Evolutionary conservation across 2,797 vertebrate genomes (phyloP).

Genomic region (Vespertilio murinus): DNA sequence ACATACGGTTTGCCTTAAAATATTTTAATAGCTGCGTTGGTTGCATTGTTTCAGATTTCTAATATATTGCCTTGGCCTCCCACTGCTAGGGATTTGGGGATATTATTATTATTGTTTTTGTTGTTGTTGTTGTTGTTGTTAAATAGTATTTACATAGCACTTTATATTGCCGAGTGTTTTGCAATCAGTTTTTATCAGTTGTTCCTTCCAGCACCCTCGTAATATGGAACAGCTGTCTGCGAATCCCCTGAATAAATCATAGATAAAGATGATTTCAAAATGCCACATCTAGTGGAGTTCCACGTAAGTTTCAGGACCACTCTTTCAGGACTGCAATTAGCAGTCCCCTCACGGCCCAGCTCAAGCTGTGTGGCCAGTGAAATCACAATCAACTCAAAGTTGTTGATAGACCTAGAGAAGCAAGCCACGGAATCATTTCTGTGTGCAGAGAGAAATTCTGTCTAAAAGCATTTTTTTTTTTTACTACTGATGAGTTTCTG

Average conservation of each 20-base stretch:
- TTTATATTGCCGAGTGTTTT: slow-evolving; percentile 39
- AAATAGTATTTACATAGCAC: slow-evolving; percentile 20
- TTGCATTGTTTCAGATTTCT: slow-evolving; percentile 18
- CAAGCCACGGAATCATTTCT: slow-evolving; percentile 59
- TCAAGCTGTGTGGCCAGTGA: background rate
- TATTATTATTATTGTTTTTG: slow-evolving; percentile 15
- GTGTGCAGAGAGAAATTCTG: slow-evolving; percentile 24
- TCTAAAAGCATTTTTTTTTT: slow-evolving; percentile 50
- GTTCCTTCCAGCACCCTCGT: background rate
- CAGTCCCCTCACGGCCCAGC: background rate
- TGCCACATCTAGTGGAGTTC: slow-evolving; percentile 20
- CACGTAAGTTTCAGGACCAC: background rate
- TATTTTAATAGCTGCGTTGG: background rate
- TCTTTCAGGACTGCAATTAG: slow-evolving; percentile 11
- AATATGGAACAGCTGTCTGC: background rate
- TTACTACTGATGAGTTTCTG: slow-evolving; percentile 63
- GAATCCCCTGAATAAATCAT: slow-evolving; percentile 2
- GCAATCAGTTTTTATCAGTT: slow-evolving; percentile 1
- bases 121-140: slow-evolving; percentile 35
- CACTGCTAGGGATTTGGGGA: background rate
- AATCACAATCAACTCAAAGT: slow-evolving; percentile 51
- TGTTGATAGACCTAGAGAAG: slow-evolving; percentile 11
- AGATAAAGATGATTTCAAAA: slow-evolving; percentile 53
- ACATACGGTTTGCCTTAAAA: slow-evolving; percentile 20
- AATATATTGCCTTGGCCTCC: background rate